Conservation (phyloP, 2,888 invertebrate genomes). For the Nephrocerus scutellatus region DNA sequence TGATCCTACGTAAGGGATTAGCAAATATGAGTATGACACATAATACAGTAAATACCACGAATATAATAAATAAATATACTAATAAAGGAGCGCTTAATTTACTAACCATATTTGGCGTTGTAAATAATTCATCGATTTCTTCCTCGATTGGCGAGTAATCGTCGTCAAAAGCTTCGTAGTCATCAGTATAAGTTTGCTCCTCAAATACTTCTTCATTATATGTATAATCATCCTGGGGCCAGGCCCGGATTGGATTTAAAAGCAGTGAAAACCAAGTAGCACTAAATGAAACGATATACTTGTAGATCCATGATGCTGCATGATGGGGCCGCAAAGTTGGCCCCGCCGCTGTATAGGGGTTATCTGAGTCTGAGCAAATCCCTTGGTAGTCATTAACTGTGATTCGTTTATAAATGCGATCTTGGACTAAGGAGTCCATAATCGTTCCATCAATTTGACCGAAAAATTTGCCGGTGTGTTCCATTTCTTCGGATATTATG, state of each 20-base stretch:
- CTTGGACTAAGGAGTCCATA: constrained; percentile 87
- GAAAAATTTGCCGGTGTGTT: constrained; percentile 87
- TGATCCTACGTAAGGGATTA: constrained; percentile 33
- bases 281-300: constrained; percentile 39
- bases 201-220: constrained; percentile 42
- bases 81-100: not conserved
- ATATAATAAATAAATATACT: not conserved
- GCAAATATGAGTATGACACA: not conserved
- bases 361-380: constrained; percentile 65
- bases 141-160: constrained; percentile 44
- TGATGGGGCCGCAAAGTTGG: constrained; percentile 34
- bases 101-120: constrained; percentile 43
- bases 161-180: constrained; percentile 42
- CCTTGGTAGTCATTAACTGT: constrained; percentile 86
- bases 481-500: constrained; percentile 76
- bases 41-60: too few species aligned
- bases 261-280: constrained; percentile 42
- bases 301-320: constrained; percentile 37
- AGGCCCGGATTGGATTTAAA: constrained; percentile 38
- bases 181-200: constrained; percentile 43
- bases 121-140: constrained; percentile 42
- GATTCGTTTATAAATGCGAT: constrained; percentile 81
- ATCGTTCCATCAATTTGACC: constrained; percentile 92
- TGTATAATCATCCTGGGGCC: constrained; percentile 45
- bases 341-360: constrained; percentile 48